Percentiles rank a stretch among this genome's conserved stretches.
phyloP scores from a whole-genome alignment of 2,888 invertebrate genomes.

The Eulithis prunata region DNA sequence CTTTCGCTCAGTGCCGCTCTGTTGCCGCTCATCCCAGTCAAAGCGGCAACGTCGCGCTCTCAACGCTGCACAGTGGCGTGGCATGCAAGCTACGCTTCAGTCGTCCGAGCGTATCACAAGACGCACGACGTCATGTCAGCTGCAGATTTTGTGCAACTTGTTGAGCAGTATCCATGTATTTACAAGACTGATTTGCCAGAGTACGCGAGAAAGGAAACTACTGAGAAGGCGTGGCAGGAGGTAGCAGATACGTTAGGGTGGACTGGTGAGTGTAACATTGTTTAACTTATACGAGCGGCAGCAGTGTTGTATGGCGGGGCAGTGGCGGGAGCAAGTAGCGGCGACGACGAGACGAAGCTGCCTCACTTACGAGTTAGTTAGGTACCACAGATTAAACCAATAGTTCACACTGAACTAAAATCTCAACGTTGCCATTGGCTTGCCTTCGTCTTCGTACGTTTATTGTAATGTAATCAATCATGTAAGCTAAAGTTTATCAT shows the following conservation, averaged over 20 bases:
- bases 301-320: no score
- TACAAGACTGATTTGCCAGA: constrained; percentile 40
- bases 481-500: no score
- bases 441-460: no score
- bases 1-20: not conserved
- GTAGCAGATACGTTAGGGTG: constrained; percentile 25
- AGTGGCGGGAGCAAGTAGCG: not conserved
- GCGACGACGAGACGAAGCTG: not conserved
- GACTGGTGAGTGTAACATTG: constrained; percentile 24
- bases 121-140: constrained; percentile 20
- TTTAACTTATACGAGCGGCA: not conserved
- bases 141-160: constrained; percentile 27
- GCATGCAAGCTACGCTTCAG: constrained; percentile 27
- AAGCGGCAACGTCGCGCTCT: constrained; percentile 31
- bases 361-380: no score
- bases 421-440: no score
- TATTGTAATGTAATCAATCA: no score
- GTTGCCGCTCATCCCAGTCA: constrained; percentile 24
- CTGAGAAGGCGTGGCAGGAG: constrained; percentile 35
- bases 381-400: no score
- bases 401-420: no score
- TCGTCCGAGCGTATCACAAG: constrained; percentile 13
- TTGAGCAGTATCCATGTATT: constrained; percentile 35
- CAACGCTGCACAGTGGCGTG: constrained; percentile 19
- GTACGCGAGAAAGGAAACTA: constrained; percentile 35